Evolutionary conservation across 2,113 vertebrate species (phyloP).

Genomic region (Burhinus bistriatus): DNA sequence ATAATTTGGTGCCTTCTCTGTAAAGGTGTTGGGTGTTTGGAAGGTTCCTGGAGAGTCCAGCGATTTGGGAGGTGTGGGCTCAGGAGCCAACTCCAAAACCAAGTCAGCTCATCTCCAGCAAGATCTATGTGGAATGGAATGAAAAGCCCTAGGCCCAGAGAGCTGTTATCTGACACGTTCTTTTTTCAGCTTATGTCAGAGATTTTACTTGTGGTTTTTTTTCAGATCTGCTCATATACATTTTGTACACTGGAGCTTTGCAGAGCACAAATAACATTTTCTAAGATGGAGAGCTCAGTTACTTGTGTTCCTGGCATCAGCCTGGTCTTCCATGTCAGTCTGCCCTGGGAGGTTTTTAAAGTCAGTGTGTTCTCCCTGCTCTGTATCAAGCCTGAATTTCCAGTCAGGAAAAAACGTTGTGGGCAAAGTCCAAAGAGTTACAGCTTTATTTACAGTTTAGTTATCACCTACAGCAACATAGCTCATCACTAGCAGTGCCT

Average conservation of each 20-base stretch:
- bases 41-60: background rate
- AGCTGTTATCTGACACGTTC: background rate
- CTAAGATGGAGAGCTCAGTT: background rate
- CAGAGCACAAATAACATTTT: background rate
- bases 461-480: background rate
- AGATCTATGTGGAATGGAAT: background rate
- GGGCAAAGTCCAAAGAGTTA: constrained; percentile 2
- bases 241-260: background rate
- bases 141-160: background rate
- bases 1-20: background rate
- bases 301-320: background rate
- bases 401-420: background rate
- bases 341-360: background rate
- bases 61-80: background rate
- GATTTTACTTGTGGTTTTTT: background rate
- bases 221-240: background rate
- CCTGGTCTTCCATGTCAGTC: constrained; percentile 25
- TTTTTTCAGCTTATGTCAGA: background rate
- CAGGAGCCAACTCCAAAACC: background rate
- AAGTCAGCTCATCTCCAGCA: background rate
- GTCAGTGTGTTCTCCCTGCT: constrained; percentile 6
- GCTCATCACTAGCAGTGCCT: background rate
- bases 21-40: background rate
- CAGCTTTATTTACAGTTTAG: constrained; percentile 50
- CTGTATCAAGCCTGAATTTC: background rate